A percentile compares a stretch with the other conserved stretches of the same genome.
These are phyloP conservation scores for Diadophis punctatus DNA, from an alignment of 2,113 vertebrate genomes.

Conservation along the genomic window DNA sequence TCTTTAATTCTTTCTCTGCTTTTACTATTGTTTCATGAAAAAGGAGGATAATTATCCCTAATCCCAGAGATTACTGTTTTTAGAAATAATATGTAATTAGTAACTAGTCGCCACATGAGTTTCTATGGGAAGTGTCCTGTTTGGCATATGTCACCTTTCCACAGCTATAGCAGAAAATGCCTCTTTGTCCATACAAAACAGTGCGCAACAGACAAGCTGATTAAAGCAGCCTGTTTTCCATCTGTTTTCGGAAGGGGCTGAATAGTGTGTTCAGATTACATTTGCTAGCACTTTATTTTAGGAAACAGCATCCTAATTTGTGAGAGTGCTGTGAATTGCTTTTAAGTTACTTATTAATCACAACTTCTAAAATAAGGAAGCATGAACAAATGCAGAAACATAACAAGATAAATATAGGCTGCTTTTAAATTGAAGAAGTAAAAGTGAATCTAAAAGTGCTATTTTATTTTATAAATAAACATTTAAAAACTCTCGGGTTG, in stretches of 20 bases:
- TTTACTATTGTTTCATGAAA: not conserved
- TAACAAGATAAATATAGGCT: not conserved
- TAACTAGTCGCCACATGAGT: not conserved
- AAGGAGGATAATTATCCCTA: not conserved
- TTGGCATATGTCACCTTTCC: not conserved
- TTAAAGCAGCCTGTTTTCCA: not conserved
- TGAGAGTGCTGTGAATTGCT: not conserved
- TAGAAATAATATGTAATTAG: not conserved
- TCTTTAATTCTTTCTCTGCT: not conserved
- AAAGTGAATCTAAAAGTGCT: not conserved
- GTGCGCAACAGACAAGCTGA: not conserved
- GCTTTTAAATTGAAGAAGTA: not conserved
- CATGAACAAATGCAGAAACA: not conserved
- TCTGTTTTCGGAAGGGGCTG: not conserved
- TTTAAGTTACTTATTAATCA: constrained; percentile 26
- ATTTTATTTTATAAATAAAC: not conserved
- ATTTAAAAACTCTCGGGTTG: not conserved
- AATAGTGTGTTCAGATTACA: constrained; percentile 9
- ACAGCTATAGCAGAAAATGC: not conserved
- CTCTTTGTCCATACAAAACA: not conserved
- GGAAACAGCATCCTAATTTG: constrained; percentile 5
- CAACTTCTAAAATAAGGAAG: not conserved
- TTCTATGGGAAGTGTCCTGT: not conserved
- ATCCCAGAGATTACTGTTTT: not conserved
- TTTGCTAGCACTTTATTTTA: constrained; percentile 23